Evolutionary conservation across 2,888 invertebrate species (phyloP), one percentile per base, ranked within the genome.

Genomic region (Scotopteryx bipunctaria): DNA sequence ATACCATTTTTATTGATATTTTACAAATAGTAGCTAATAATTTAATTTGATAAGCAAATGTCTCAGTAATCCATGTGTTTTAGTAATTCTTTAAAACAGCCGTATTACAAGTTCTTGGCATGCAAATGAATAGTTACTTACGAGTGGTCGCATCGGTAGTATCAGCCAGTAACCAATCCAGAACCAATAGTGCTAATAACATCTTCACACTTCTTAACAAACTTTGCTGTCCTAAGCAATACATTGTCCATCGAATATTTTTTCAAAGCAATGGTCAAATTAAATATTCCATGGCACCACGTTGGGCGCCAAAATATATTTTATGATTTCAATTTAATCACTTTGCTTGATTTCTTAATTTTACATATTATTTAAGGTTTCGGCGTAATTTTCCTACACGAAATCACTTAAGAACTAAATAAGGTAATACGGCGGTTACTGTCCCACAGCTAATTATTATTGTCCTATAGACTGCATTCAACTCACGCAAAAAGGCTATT

Each of bases 401-500:
- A 46, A 25, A 37, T 32, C 46, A 47, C 47, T 43, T 27, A 47
- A 41, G 37, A 48, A 40, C 27, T 21, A 35, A 33, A 32, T 44
- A 13, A 41, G 27, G 15, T 44, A 46, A 23, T 19, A 31, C 27
- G 33, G 44, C 42, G 32, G 42, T 41, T 41, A 45, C 29, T 36
- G 29, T 45, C 40, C 75, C 78, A 78, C 73, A 70, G 67, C 68
- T 69, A 73, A 72, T 68, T n/a, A n/a, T n/a, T n/a, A n/a, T n/a
- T 69, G 64, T 70, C 66, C 59, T 69, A 65, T 58, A 73, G 73
- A 81, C 77, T 83, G 78, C 80, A 79, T 80, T 78, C 66, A 75
- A 73, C 77, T 77, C 86, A 87, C 86, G 86, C 86, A 77, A 87
- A 75, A 73, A 73, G 81, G 85, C 80, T 79, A 85, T 87, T 86